Base-by-base conservation (phyloP, 2,113 vertebrate genomes). In the Rhabdornis inornatus region DNA sequence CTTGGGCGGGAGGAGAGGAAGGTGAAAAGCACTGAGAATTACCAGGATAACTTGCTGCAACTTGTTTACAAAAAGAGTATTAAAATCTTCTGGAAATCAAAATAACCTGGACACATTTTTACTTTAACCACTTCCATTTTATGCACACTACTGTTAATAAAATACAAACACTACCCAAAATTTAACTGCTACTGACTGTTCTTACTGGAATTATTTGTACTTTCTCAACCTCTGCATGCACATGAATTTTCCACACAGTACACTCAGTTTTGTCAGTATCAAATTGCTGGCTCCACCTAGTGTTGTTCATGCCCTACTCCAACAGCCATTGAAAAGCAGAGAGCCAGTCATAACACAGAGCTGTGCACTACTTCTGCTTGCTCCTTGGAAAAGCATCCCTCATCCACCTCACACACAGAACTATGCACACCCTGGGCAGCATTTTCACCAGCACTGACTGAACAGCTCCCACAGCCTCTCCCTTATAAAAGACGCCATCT, bases 221-320 rank as follows among this genome's bases (percentile, higher is more conserved):
- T 71, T 95, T 83, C 50, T 77, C 40, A 79, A 33, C 21, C 50
- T 30, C 21, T 25, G 31, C 20, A 40, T 11, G 33, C 65, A 56
- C 30, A 31, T 0, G 0, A 35, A 56, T 13, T 61, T 75, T 90
- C 66, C 53, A 78, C 15, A 24, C 16, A 79, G 33, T 28, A 72
- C 57, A 74, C 15, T 0, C 20, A 45, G 37, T 33, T 79, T 50
- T 42, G 79, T 69, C 83, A 71, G 64, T 23, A 70, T 19, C 61
- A 90, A 83, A 82, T 35, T 78, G 66, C 64, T 77, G 87, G 86
- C 92, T 86, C 96, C 96, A 95, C 55, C 96, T 97, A 92, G 95
- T 71, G 95, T 84, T 91, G 39, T 2, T 50, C 15, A 33, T 23
- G 72, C 20, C 47, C 21, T 52, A 37, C 40, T 90, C 56, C 56